Evolutionary conservation across 1,140 invertebrate species (phyloP).

Genomic region (Araneus ventricosus): DNA sequence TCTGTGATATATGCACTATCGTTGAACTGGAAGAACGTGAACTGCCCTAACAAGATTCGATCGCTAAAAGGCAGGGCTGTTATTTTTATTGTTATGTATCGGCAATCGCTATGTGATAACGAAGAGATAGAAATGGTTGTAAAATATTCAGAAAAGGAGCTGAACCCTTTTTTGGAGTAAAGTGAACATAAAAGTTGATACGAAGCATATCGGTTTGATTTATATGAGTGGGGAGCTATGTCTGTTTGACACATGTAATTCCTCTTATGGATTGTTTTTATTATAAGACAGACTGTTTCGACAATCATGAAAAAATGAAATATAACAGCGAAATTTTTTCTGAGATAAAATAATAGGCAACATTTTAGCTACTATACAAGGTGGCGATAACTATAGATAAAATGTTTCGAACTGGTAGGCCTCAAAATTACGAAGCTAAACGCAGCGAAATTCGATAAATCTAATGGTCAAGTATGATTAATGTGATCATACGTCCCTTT

Average conservation of each 20-base stretch:
- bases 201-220: not conserved
- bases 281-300: too few relatives aligned
- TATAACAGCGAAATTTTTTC: too few relatives aligned
- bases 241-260: not conserved
- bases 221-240: not conserved
- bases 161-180: not conserved
- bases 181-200: not conserved
- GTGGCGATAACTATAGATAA: too few relatives aligned
- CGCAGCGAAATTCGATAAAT: too few relatives aligned
- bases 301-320: too few relatives aligned
- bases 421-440: too few relatives aligned
- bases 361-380: too few relatives aligned
- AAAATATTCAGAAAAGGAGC: not conserved
- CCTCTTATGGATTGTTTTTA: not conserved
- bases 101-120: not conserved
- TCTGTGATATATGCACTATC: not conserved
- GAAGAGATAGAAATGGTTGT: not conserved
- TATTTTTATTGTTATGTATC: not conserved
- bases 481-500: too few relatives aligned
- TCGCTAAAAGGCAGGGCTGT: not conserved
- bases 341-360: too few relatives aligned
- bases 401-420: too few relatives aligned
- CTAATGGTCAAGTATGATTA: too few relatives aligned
- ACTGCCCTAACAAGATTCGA: conserved; percentile 1
- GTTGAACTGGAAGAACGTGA: not conserved